Percentiles rank a stretch among this genome's conserved stretches.
Evolutionary conservation across 2,797 vertebrate species (phyloP).

Genomic region (Myotis daubentonii): DNA sequence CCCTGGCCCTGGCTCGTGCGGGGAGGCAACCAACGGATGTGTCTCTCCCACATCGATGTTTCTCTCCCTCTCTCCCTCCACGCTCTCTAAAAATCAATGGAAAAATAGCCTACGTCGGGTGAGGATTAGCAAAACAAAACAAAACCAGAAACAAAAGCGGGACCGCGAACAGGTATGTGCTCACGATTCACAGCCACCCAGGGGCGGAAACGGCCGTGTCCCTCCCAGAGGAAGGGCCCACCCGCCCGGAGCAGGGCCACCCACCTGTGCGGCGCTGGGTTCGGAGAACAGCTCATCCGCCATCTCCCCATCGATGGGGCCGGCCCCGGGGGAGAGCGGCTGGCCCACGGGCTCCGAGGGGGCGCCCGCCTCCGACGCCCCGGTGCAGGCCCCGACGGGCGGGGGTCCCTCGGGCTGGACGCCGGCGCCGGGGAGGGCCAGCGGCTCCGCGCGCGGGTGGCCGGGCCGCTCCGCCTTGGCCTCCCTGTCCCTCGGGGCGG

Average conservation of each 20-base stretch:
- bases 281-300: conserved; percentile 76
- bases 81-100: too few relatives aligned
- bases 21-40: too few relatives aligned
- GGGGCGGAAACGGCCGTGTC: not conserved
- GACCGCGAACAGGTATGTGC: rapidly evolving
- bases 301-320: conserved; percentile 69
- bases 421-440: conserved; percentile 71
- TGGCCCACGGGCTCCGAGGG: conserved; percentile 85
- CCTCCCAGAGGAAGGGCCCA: not conserved
- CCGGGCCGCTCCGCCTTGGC: conserved; percentile 85
- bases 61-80: too few relatives aligned
- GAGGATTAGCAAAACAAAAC: too few relatives aligned
- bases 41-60: too few relatives aligned
- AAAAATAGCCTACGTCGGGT: too few relatives aligned
- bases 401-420: conserved; percentile 90
- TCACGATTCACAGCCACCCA: not conserved
- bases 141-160: not conserved
- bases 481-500: conserved; percentile 84
- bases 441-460: conserved; percentile 87
- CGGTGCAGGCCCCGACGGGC: conserved; percentile 86
- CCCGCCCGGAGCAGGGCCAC: too few relatives aligned
- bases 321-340: conserved; percentile 69
- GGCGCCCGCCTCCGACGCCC: conserved; percentile 87
- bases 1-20: too few relatives aligned
- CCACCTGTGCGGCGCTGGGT: conserved; percentile 89